phyloP scores from a whole-genome alignment of 2,113 vertebrate species.

The Mola mola region DNA sequence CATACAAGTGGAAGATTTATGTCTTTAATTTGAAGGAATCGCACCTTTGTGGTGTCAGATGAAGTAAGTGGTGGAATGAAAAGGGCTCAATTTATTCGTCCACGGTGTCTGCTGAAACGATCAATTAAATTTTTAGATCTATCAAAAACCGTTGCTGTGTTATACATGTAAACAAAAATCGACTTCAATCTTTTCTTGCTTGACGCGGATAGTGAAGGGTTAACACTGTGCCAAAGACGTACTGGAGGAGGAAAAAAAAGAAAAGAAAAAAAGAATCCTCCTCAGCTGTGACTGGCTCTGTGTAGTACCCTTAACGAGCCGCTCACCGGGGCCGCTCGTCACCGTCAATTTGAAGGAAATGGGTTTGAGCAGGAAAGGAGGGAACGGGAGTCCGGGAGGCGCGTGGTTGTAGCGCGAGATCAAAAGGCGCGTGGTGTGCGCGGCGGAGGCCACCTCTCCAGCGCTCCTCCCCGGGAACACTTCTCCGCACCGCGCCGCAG shows the following conservation, averaged over 20 bases:
- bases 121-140: too few relatives aligned
- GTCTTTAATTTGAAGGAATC: too few relatives aligned
- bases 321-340: slow-evolving; percentile 46
- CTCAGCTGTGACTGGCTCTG: slow-evolving; percentile 44
- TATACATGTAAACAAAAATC: too few relatives aligned
- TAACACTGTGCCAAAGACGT: slow-evolving; percentile 65
- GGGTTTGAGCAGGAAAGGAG: slow-evolving; percentile 47
- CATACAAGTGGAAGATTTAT: too few relatives aligned
- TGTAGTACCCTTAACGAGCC: slow-evolving; percentile 13
- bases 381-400: slow-evolving; percentile 30
- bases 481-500: slow-evolving; percentile 6
- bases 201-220: slow-evolving; percentile 63
- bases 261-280: too few relatives aligned
- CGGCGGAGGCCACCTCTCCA: background rate
- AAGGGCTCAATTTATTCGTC: too few relatives aligned
- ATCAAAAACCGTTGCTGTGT: too few relatives aligned
- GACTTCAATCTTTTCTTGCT: background rate
- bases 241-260: slow-evolving; percentile 46
- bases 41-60: too few relatives aligned
- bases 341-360: slow-evolving; percentile 66
- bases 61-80: too few relatives aligned
- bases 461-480: slow-evolving; percentile 7
- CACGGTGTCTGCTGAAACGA: too few relatives aligned
- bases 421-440: slow-evolving; percentile 63
- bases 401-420: slow-evolving; percentile 55